A percentile compares a stretch with the other conserved stretches of the same genome.
phyloP scores from a whole-genome alignment of 2,888 invertebrate species.

The Tromatobia lineatoria region DNA sequence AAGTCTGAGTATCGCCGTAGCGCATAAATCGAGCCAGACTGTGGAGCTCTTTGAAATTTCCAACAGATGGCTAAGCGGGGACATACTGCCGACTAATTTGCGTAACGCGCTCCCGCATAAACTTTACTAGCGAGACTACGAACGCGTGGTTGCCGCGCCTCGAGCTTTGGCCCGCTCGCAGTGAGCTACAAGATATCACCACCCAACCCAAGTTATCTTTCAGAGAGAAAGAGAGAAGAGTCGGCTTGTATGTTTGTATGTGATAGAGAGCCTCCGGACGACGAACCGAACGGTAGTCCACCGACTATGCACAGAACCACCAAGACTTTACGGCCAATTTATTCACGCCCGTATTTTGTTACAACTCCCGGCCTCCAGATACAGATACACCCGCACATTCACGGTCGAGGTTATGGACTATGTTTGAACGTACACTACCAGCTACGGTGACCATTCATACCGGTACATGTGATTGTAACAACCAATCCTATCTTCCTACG shows the following conservation, averaged over 20 bases:
- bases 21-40: conserved; percentile 24
- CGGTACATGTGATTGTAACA: conserved; percentile 35
- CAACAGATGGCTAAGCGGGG: background rate
- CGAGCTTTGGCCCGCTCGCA: background rate
- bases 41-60: conserved; percentile 13
- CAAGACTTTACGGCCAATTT: conserved; percentile 74
- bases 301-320: conserved; percentile 32
- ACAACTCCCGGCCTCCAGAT: conserved; percentile 71
- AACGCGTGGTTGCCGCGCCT: conserved; percentile 3
- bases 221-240: conserved; percentile 35
- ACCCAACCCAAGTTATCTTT: background rate
- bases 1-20: background rate
- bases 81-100: conserved; percentile 47
- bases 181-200: conserved; percentile 3
- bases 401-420: conserved; percentile 7
- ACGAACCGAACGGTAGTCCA: conserved; percentile 52
- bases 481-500: conserved; percentile 15
- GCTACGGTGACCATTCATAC: conserved; percentile 43
- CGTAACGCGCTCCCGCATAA: conserved; percentile 58
- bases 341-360: conserved; percentile 71
- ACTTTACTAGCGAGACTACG: conserved; percentile 28
- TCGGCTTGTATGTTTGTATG: background rate
- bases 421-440: conserved; percentile 22
- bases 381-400: conserved; percentile 56
- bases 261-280: conserved; percentile 12